Evolutionary conservation across 2,888 invertebrate genomes (phyloP).

Genomic region (Campopleginae sp.): DNA sequence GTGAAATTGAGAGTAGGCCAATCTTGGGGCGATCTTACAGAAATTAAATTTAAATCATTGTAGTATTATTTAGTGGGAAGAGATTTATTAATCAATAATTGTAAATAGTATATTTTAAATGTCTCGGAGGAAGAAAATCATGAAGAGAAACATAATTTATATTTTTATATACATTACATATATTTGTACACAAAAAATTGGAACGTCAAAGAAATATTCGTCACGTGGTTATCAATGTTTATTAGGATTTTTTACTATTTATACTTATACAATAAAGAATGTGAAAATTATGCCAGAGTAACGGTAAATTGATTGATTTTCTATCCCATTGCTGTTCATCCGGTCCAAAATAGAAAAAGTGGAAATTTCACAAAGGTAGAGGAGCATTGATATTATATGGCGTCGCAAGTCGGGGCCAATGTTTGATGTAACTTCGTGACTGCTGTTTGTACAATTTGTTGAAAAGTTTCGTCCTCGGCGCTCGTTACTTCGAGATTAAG

Average conservation of each 20-base stretch:
- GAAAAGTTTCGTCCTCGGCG: slow-evolving; percentile 91
- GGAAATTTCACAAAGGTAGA: background rate
- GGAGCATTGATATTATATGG: slow-evolving; percentile 69
- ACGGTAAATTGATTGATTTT: slow-evolving; percentile 27
- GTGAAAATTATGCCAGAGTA: background rate
- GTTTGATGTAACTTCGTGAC: slow-evolving; percentile 94
- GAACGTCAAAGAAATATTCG: slow-evolving; percentile 24
- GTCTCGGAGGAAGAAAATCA: slow-evolving; percentile 16
- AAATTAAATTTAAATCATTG: slow-evolving; percentile 74
- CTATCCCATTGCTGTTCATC: background rate
- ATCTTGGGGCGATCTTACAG: slow-evolving; percentile 90
- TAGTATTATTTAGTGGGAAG: background rate
- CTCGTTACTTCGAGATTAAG: slow-evolving; percentile 92
- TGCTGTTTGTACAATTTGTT: slow-evolving; percentile 94
- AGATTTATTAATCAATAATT: slow-evolving; percentile 28
- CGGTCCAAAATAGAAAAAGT: background rate
- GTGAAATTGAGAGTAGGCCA: slow-evolving; percentile 94
- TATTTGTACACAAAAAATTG: slow-evolving; percentile 47
- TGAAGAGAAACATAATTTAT: background rate
- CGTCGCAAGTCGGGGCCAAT: slow-evolving; percentile 87
- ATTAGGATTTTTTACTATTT: slow-evolving; percentile 20
- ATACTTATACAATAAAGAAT: slow-evolving; percentile 38
- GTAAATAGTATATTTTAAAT: slow-evolving; percentile 45
- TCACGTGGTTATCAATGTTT: slow-evolving; percentile 3
- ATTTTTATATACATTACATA: slow-evolving; percentile 47